Evolutionary conservation across 2,888 invertebrate genomes (phyloP).

Genomic region (Orchestes rusci): DNA sequence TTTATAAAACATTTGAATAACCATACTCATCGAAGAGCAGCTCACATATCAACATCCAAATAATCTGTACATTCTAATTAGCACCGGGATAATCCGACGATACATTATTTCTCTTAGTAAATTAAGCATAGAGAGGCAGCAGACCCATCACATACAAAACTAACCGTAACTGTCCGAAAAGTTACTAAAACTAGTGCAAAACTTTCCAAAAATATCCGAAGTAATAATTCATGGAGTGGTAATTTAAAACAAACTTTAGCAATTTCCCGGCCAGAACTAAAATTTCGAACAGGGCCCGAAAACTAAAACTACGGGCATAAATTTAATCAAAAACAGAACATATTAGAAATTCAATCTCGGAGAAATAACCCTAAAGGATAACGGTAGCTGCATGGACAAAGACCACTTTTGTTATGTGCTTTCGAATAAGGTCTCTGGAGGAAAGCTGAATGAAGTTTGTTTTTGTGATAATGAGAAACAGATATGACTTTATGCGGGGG

Average conservation of each 20-base stretch:
- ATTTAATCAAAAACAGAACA: constrained; percentile 47
- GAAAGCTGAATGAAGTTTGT: too few relatives aligned
- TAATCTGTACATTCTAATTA: too few relatives aligned
- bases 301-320: constrained; percentile 40
- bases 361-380: constrained; percentile 44
- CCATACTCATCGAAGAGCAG: too few relatives aligned
- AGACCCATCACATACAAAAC: constrained; percentile 20
- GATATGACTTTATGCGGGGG: background rate
- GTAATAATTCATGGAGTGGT: constrained; percentile 32
- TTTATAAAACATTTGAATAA: too few relatives aligned
- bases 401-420: too few relatives aligned
- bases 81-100: too few relatives aligned
- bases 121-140: constrained; percentile 18
- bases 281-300: constrained; percentile 31
- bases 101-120: constrained; percentile 13
- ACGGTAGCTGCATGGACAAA: constrained; percentile 34
- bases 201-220: constrained; percentile 24
- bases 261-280: constrained; percentile 32
- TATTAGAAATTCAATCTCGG: constrained; percentile 47
- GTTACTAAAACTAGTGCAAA: constrained; percentile 16
- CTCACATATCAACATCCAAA: too few relatives aligned
- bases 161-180: constrained; percentile 23
- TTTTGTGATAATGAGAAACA: background rate
- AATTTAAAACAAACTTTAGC: constrained; percentile 36
- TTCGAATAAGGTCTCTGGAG: too few relatives aligned